Evolutionary conservation across 23 tunicate species (phyloP).

Genomic region (Corella eumyota): DNA sequence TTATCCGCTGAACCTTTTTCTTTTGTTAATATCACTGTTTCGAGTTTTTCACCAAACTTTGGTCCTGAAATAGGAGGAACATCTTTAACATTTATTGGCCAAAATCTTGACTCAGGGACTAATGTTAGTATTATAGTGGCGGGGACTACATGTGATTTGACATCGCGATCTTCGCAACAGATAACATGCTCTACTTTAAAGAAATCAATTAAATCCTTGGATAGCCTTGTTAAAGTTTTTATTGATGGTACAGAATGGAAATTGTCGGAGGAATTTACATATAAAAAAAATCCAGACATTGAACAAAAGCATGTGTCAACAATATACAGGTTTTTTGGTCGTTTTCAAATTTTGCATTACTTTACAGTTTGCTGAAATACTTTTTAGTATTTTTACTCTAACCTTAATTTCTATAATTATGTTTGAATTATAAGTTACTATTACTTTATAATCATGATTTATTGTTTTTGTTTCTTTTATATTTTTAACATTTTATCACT

Average conservation of each 20-base stretch:
- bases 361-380: too few relatives aligned
- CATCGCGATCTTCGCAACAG: neutral
- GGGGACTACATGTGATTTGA: conserved; percentile 11
- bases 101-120: conserved; percentile 29
- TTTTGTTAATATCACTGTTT: conserved; percentile 11
- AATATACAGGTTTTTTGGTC: too few relatives aligned
- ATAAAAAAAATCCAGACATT: conserved; percentile 32
- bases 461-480: too few relatives aligned
- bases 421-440: too few relatives aligned
- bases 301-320: too few relatives aligned
- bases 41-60: conserved; percentile 14
- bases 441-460: too few relatives aligned
- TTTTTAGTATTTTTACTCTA: too few relatives aligned
- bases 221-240: conserved; percentile 15
- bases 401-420: too few relatives aligned
- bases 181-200: neutral
- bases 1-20: conserved; percentile 4
- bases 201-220: neutral
- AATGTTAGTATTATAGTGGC: conserved; percentile 16
- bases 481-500: too few relatives aligned
- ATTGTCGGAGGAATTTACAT: conserved; percentile 3
- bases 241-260: conserved; percentile 22
- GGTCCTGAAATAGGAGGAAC: conserved; percentile 58
- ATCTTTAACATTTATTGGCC: conserved; percentile 11
- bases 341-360: too few relatives aligned